Evolutionary conservation across 2,888 invertebrate genomes (phyloP).

Genomic region (Parnassius apollo): DNA sequence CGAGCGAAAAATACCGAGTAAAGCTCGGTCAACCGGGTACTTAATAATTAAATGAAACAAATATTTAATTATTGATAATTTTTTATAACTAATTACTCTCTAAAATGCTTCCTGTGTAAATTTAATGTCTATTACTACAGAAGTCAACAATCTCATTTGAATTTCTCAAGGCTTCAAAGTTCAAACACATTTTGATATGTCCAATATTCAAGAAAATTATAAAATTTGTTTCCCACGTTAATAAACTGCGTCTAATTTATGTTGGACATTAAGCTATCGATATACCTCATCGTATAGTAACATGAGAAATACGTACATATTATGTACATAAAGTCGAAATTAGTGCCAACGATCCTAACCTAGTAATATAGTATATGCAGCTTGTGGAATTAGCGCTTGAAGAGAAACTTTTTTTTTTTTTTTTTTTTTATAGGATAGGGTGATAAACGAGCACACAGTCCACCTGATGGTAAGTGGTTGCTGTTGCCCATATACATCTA

Average conservation of each 20-base stretch:
- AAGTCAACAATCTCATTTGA: neutral
- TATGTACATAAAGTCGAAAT: conserved; percentile 13
- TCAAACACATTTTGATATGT: neutral
- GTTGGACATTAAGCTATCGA: conserved; percentile 9
- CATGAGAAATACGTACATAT: neutral
- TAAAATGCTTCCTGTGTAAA: too few species aligned
- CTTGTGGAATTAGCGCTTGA: conserved; percentile 16
- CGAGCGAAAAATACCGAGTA: too few species aligned
- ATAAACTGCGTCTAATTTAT: conserved; percentile 11
- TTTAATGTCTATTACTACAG: too few species aligned
- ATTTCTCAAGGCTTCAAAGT: neutral
- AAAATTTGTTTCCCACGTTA: conserved; percentile 11
- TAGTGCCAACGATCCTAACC: conserved; percentile 13
- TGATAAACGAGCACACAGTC: too few species aligned
- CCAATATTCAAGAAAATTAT: neutral
- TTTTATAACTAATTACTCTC: too few species aligned
- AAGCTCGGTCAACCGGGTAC: too few species aligned
- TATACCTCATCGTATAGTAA: conserved; percentile 6
- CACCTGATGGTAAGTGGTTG: too few species aligned
- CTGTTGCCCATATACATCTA: too few species aligned
- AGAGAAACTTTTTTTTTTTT: too few species aligned
- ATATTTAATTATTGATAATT: too few species aligned
- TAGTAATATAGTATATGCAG: conserved; percentile 4
- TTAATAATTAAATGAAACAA: too few species aligned
- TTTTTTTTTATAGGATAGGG: too few species aligned